Evolutionary conservation across 2,888 invertebrate species (phyloP).

Genomic region (Pseudococcus viburni): DNA sequence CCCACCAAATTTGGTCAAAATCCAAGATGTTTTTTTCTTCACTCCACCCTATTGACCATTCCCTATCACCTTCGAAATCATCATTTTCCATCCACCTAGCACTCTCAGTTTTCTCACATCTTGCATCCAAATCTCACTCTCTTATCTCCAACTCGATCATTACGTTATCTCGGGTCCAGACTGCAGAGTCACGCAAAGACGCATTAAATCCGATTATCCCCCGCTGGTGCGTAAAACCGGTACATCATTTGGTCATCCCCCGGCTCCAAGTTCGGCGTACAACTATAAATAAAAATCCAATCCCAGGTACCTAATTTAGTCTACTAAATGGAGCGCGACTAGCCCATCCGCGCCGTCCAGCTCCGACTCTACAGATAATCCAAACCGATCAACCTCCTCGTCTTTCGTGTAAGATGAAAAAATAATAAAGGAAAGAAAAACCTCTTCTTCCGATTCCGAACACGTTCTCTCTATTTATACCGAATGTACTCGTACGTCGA

Average conservation of each 20-base stretch:
- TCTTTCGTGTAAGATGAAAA: neutral
- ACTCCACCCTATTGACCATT: too few species aligned
- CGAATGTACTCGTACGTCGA: neutral
- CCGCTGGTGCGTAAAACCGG: slow-evolving; percentile 33
- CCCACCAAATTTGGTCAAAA: too few species aligned
- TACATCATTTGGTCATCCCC: slow-evolving; percentile 2
- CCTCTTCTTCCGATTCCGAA: slow-evolving; percentile 20
- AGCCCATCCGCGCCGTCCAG: neutral
- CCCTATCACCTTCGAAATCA: too few species aligned
- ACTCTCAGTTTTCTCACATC: neutral
- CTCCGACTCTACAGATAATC: neutral
- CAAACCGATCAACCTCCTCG: neutral
- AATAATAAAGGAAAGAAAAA: neutral
- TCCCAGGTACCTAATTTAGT: neutral
- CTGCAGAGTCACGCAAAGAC: neutral
- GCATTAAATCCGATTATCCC: slow-evolving; percentile 2
- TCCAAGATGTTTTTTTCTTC: too few species aligned
- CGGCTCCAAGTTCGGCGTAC: neutral
- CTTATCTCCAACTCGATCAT: neutral
- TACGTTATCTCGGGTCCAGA: neutral
- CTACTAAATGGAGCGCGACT: slow-evolving; percentile 7
- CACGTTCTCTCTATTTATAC: neutral
- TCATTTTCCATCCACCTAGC: too few species aligned
- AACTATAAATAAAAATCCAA: neutral
- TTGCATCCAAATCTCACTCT: neutral